Evolutionary conservation across 1,140 invertebrate genomes (phyloP), one percentile per base, ranked within the genome.

Genomic region (Papilio aristodemus): DNA sequence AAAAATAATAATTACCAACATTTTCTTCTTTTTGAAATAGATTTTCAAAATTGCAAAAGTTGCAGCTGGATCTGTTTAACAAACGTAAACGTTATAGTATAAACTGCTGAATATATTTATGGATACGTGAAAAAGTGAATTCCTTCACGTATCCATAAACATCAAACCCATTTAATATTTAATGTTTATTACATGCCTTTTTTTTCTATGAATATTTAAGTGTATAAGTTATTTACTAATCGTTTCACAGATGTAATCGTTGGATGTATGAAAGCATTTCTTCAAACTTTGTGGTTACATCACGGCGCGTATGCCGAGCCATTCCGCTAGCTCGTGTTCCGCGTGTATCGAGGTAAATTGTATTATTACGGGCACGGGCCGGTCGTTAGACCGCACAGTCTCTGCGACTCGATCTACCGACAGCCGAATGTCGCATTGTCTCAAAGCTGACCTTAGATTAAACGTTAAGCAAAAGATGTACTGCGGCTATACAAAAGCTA

Each of bases 291-390:
- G 60, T 19, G 60, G 39, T 43, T 62, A 78, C 74, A 84, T 86
- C 87, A 85, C 78, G 75, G 86, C 38, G 13, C 83, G 86, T 89
- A 83, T 85, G 79, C 77, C 77, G 46, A 75, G 75, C 78, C 71
- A 83, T 84, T 83, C 73, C 69, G 81, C 81, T 86, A 81, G 80
- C 89, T 87, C 85, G 85, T 87, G 80, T 85, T 78, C 73, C 76
- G 78, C 73, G 75, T 75, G 81, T 83, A 89, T 91, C 88, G 89
- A 88, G 80, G 86, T 90, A 90, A 89, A 90, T 89, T 87, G 86
- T 84, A 89, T 80, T 86, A 86, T 88, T 87, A 85, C 80, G 77
- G 76, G 85, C 89, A 90, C 89, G 86, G 83, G 89, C 83, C 85
- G 81, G 80, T 89, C 86, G 88, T 90, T 87, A 90, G 76, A 72